Conservation (phyloP, 1,140 invertebrate genomes). For the Cryptotermes secundus region DNA sequence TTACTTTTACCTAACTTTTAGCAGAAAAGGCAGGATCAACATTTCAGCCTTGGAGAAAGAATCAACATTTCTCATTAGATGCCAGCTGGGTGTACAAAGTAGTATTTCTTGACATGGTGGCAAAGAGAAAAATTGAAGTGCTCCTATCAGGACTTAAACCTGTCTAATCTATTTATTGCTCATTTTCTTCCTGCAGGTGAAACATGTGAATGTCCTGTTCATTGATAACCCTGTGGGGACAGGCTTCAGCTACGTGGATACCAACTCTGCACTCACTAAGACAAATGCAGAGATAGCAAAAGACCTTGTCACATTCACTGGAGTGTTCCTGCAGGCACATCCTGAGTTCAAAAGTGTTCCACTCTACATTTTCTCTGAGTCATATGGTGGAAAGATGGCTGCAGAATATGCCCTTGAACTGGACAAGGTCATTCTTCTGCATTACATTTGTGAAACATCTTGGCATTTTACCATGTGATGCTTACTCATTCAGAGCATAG, state of each 20-base stretch:
- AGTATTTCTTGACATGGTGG: no score
- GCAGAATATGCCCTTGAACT: constrained; percentile 69
- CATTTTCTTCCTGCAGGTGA: constrained; percentile 56
- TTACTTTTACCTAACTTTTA: no score
- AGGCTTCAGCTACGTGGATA: constrained; percentile 82
- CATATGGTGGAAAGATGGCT: constrained; percentile 89
- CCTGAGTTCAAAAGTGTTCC: constrained; percentile 68
- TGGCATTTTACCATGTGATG: background rate
- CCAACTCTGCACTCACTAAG: constrained; percentile 53
- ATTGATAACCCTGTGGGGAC: constrained; percentile 87
- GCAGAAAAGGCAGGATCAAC: no score
- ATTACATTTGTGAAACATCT: background rate
- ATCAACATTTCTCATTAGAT: no score
- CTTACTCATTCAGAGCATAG: background rate
- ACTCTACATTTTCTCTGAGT: constrained; percentile 81
- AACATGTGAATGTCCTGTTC: constrained; percentile 77
- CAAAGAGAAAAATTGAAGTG: no score
- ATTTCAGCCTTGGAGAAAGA: no score
- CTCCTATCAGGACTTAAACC: no score
- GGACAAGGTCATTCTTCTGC: constrained; percentile 54
- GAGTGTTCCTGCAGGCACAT: constrained; percentile 59
- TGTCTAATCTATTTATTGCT: background rate
- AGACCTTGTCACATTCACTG: constrained; percentile 74
- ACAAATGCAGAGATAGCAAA: constrained; percentile 72
- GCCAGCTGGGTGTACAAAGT: no score